phyloP scores from a whole-genome alignment of 2,113 vertebrate species.

The Menidia beryllina region DNA sequence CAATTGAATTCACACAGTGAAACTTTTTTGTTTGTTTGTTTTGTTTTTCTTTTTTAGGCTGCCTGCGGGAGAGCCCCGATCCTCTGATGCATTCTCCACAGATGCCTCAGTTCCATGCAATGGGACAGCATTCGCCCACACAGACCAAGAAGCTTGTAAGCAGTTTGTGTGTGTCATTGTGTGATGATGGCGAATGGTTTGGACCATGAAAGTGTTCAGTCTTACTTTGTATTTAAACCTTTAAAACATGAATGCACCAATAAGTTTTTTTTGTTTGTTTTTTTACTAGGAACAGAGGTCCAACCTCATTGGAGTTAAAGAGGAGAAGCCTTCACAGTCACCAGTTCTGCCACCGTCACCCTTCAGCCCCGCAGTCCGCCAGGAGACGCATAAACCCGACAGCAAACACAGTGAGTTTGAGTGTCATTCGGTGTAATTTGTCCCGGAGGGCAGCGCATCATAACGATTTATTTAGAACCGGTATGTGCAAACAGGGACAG shows the following conservation, averaged over 20 bases:
- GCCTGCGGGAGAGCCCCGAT: conserved; percentile 87
- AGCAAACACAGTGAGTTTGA: conserved; percentile 78
- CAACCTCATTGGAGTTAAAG: conserved; percentile 83
- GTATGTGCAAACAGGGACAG: neutral
- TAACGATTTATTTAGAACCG: too few species aligned
- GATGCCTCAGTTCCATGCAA: conserved; percentile 87
- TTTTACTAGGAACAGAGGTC: conserved; percentile 85
- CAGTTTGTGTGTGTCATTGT: neutral
- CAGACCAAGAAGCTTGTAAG: conserved; percentile 91
- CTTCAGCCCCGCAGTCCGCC: conserved; percentile 85
- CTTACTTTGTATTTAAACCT: too few species aligned
- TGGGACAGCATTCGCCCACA: conserved; percentile 86
- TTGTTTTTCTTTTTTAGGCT: conserved; percentile 79
- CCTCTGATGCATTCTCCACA: conserved; percentile 92
- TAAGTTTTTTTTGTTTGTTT: neutral
- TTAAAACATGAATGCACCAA: neutral
- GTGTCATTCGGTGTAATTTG: too few species aligned
- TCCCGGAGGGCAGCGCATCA: neutral
- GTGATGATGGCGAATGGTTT: neutral
- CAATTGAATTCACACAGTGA: too few species aligned
- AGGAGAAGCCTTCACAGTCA: conserved; percentile 87
- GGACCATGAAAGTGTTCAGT: too few species aligned
- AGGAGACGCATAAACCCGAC: conserved; percentile 87
- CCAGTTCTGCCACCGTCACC: conserved; percentile 85
- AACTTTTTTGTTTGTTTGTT: neutral